Conservation (phyloP, 2,797 vertebrate genomes). For the Sebastes minor region DNA sequence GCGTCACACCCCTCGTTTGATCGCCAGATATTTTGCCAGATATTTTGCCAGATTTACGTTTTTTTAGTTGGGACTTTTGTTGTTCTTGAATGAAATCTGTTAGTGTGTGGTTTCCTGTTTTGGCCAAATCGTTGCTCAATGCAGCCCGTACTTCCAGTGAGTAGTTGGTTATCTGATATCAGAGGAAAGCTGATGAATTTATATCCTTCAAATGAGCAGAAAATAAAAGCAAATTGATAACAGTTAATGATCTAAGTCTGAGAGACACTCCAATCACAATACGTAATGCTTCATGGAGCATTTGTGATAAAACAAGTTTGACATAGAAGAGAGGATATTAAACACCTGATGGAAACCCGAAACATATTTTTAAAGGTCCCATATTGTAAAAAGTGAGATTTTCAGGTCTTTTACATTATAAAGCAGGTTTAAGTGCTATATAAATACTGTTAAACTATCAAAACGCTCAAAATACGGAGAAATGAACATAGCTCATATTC, state of each 20-base stretch:
- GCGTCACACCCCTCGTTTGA: rapidly evolving
- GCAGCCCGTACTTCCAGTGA: conserved; percentile 62
- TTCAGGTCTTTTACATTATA: too few species aligned
- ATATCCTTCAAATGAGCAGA: neutral
- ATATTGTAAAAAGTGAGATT: too few species aligned
- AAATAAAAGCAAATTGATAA: neutral
- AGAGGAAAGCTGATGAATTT: neutral
- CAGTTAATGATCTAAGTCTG: neutral
- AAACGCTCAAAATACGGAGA: too few species aligned
- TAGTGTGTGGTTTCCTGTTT: too few species aligned
- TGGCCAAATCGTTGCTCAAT: neutral
- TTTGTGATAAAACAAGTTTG: neutral
- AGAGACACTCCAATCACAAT: neutral
- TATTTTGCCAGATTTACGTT: rapidly evolving
- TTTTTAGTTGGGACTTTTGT: too few species aligned
- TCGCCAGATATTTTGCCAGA: too few species aligned
- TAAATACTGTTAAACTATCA: too few species aligned
- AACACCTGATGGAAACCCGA: neutral
- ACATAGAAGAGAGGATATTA: neutral
- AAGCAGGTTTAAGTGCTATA: too few species aligned
- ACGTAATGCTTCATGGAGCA: neutral
- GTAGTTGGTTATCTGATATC: neutral
- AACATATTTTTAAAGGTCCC: too few species aligned
- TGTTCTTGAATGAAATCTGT: too few species aligned
- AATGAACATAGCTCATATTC: rapidly evolving